phyloP scores from a whole-genome alignment of 2,113 vertebrate species.

The Hystrix cristata region DNA sequence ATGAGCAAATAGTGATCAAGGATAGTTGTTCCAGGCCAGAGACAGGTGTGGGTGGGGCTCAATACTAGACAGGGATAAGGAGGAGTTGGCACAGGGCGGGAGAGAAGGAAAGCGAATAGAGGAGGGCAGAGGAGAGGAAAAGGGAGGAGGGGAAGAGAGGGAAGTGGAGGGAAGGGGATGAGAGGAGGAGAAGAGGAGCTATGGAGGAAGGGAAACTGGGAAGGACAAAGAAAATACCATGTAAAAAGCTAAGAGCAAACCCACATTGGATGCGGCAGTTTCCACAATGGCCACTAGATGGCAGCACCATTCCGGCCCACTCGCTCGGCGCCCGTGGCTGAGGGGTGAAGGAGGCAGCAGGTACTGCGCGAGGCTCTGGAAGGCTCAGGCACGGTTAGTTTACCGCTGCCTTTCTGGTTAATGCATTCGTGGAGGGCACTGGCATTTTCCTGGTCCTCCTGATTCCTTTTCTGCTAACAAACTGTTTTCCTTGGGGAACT shows the following conservation, averaged over 20 bases:
- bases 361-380: too few relatives aligned
- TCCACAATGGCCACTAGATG: background rate
- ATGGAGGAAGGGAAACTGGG: background rate
- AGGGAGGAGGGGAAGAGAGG: background rate
- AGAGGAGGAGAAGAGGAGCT: too few relatives aligned
- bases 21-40: background rate
- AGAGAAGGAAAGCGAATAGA: background rate
- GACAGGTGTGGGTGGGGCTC: background rate
- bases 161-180: background rate
- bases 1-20: background rate
- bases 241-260: accelerated
- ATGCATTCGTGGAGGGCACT: too few relatives aligned
- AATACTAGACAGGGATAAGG: background rate
- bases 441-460: too few relatives aligned
- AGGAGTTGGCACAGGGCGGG: too few relatives aligned
- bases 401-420: too few relatives aligned
- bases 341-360: too few relatives aligned
- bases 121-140: background rate
- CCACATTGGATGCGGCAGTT: background rate
- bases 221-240: background rate
- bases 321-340: background rate
- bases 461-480: too few relatives aligned
- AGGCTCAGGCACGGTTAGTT: too few relatives aligned
- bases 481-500: too few relatives aligned
- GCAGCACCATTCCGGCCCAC: background rate